Percentiles rank a stretch among this genome's conserved stretches.
Evolutionary conservation across 2,888 invertebrate genomes (phyloP).

Genomic region (Trachelus tabidus): DNA sequence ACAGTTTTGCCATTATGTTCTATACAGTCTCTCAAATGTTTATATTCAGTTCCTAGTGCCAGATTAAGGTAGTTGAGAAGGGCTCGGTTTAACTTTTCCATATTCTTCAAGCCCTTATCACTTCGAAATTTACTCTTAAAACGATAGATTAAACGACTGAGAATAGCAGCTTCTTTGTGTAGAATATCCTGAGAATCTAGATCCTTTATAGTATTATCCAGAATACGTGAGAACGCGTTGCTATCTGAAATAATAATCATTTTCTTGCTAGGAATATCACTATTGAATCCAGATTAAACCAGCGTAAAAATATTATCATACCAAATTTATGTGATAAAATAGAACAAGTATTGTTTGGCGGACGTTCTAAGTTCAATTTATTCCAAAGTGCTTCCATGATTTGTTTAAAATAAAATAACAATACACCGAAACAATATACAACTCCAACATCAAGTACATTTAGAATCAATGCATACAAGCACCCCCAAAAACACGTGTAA

Average conservation of each 20-base stretch:
- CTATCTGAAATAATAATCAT: conserved; percentile 37
- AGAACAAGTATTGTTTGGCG: conserved; percentile 47
- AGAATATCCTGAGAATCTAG: conserved; percentile 65
- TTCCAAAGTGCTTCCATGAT: conserved; percentile 56
- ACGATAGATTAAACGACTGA: conserved; percentile 71
- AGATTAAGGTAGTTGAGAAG: conserved; percentile 68
- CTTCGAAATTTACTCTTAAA: conserved; percentile 71
- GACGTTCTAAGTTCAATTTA: conserved; percentile 45
- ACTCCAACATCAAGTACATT: not conserved
- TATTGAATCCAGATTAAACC: not conserved
- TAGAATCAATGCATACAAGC: not conserved
- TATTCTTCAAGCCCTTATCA: conserved; percentile 70
- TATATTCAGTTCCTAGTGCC: conserved; percentile 66
- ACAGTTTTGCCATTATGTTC: conserved; percentile 50
- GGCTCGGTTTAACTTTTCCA: conserved; percentile 70
- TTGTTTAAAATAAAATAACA: not conserved
- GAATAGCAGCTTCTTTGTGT: conserved; percentile 69
- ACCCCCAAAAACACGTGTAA: too few relatives aligned
- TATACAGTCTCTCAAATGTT: conserved; percentile 39
- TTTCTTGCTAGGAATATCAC: not conserved
- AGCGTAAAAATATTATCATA: conserved; percentile 27
- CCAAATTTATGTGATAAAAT: conserved; percentile 40
- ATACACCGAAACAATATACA: not conserved
- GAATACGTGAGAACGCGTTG: conserved; percentile 26
- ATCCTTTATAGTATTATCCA: conserved; percentile 42